phyloP scores from a whole-genome alignment of 2,797 vertebrate species.

The Rhinoraja longicauda region DNA sequence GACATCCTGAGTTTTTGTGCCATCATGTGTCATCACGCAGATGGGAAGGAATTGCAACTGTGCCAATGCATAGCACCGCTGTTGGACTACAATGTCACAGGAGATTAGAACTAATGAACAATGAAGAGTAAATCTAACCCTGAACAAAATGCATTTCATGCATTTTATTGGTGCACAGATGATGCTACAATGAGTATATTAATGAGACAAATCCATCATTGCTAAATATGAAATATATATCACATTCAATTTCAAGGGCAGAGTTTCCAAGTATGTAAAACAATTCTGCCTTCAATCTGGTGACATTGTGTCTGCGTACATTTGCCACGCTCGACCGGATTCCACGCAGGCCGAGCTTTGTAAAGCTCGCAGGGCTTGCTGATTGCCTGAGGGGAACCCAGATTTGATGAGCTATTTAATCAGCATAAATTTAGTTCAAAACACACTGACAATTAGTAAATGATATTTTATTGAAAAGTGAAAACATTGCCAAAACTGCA shows the following conservation, averaged over 20 bases:
- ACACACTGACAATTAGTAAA: background rate
- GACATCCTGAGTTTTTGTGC: background rate
- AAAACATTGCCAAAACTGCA: no score
- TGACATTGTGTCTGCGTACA: conserved; percentile 17
- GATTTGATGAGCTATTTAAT: background rate
- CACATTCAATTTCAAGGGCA: background rate
- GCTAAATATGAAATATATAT: conserved; percentile 18
- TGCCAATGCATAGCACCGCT: background rate
- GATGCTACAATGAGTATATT: background rate
- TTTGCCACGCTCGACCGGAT: background rate
- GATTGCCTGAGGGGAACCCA: background rate
- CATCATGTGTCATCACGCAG: background rate
- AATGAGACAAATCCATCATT: conserved; percentile 1
- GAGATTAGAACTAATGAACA: background rate
- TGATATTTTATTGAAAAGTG: no score
- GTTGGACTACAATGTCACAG: background rate
- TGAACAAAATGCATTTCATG: background rate
- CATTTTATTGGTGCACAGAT: background rate
- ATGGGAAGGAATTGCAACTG: no score
- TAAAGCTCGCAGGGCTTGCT: background rate
- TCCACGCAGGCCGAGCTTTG: background rate
- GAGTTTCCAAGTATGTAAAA: background rate
- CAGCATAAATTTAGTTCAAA: background rate
- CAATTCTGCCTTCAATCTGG: background rate
- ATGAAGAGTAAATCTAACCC: background rate